Evolutionary conservation across 2,797 vertebrate species (phyloP).

Genomic region (Salarias fasciatus): DNA sequence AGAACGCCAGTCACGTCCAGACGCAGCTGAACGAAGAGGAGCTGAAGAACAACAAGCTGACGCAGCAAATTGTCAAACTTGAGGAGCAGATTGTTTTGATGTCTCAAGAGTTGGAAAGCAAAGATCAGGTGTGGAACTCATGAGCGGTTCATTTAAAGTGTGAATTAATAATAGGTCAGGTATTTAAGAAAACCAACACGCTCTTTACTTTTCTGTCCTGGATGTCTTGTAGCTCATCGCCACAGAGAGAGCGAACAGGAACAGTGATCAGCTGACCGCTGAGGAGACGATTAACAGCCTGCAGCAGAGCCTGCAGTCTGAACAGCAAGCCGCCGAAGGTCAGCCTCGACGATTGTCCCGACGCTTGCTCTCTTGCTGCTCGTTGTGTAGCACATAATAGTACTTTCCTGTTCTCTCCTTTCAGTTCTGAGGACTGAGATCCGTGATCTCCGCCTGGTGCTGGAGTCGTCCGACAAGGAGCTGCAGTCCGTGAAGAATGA

Average conservation of each 20-base stretch:
- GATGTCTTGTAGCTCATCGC: slow-evolving; percentile 82
- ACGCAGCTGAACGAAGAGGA: slow-evolving; percentile 88
- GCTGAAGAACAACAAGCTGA: slow-evolving; percentile 87
- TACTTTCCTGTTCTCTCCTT: not conserved
- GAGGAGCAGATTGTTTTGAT: slow-evolving; percentile 88
- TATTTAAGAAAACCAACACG: too few species aligned
- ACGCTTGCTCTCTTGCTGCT: not conserved
- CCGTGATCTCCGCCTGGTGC: slow-evolving; percentile 89
- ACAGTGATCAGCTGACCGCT: slow-evolving; percentile 79
- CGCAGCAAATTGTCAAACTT: slow-evolving; percentile 88
- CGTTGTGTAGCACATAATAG: not conserved
- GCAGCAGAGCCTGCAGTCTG: slow-evolving; percentile 81
- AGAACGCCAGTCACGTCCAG: slow-evolving; percentile 85
- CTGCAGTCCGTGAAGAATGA: slow-evolving; percentile 82
- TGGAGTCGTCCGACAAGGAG: slow-evolving; percentile 94
- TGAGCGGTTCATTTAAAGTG: too few species aligned
- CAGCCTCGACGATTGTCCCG: slow-evolving; percentile 17
- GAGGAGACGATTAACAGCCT: slow-evolving; percentile 79
- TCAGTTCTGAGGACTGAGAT: slow-evolving; percentile 91
- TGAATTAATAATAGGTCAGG: too few species aligned
- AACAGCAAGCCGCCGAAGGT: slow-evolving; percentile 74
- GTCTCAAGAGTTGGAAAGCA: slow-evolving; percentile 78
- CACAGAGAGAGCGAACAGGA: slow-evolving; percentile 83
- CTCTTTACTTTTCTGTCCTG: too few species aligned
- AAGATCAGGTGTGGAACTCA: slow-evolving; percentile 69